These are phyloP conservation scores for Cheumatopsyche charites DNA, from an alignment of 1,140 invertebrate species.

Conservation along the genomic window DNA sequence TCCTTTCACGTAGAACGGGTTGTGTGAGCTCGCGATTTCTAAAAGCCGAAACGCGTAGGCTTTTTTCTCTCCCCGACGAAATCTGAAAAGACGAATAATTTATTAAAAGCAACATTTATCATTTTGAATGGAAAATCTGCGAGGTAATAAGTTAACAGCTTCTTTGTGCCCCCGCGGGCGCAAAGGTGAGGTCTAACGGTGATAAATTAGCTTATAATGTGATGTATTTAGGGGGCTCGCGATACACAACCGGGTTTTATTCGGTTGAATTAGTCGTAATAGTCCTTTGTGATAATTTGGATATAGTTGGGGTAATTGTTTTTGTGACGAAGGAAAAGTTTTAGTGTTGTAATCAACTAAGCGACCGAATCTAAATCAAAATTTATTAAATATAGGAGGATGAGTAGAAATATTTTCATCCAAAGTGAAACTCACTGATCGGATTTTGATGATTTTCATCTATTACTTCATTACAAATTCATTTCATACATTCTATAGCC, in stretches of 20 bases:
- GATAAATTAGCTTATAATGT: constrained; percentile 37
- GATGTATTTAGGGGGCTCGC: constrained; percentile 13
- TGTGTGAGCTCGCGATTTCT: constrained; percentile 7
- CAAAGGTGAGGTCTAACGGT: constrained; percentile 30
- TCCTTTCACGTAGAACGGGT: neutral
- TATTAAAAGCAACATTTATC: constrained; percentile 36
- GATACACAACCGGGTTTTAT: neutral
- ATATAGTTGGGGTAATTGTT: too few relatives aligned
- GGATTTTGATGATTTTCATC: too few relatives aligned
- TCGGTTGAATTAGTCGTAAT: too few relatives aligned
- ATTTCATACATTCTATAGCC: too few relatives aligned
- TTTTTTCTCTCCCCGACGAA: constrained; percentile 16
- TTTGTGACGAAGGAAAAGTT: too few relatives aligned
- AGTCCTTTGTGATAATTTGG: too few relatives aligned
- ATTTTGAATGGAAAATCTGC: constrained; percentile 33
- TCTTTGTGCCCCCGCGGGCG: constrained; percentile 20
- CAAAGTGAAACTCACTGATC: too few relatives aligned
- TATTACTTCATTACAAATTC: too few relatives aligned
- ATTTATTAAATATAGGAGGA: too few relatives aligned
- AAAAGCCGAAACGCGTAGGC: constrained; percentile 31
- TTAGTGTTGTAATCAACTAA: too few relatives aligned
- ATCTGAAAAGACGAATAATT: constrained; percentile 36
- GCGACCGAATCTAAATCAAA: too few relatives aligned
- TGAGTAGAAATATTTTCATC: too few relatives aligned
- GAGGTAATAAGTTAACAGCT: constrained; percentile 38